Percentiles rank a stretch among this genome's conserved stretches.
These are phyloP conservation scores for Anadara kagoshimensis DNA, from an alignment of 1,140 invertebrate genomes.

Conservation along the genomic window DNA sequence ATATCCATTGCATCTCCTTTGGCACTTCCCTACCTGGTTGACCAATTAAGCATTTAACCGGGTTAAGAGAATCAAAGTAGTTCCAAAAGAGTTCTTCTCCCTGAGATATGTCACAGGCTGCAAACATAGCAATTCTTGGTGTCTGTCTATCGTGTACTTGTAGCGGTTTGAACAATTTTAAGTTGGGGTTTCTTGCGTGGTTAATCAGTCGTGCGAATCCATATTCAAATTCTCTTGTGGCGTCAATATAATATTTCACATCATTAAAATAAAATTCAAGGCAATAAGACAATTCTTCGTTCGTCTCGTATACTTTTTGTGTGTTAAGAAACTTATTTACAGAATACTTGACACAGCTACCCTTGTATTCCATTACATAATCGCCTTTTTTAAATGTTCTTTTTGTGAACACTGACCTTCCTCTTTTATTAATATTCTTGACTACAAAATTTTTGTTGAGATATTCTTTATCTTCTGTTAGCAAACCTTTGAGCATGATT, in stretches of 20 bases:
- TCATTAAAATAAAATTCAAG: slow-evolving; percentile 5
- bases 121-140: slow-evolving; percentile 8
- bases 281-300: slow-evolving; percentile 13
- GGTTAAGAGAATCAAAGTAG: neutral
- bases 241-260: slow-evolving; percentile 14
- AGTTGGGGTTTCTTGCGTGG: slow-evolving; percentile 6
- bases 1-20: neutral
- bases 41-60: slow-evolving; percentile 9
- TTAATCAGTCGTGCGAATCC: slow-evolving; percentile 7
- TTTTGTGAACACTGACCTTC: slow-evolving; percentile 6
- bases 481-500: neutral
- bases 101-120: neutral
- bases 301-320: neutral
- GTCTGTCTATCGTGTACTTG: neutral
- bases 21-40: neutral
- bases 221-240: slow-evolving; percentile 9
- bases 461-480: neutral
- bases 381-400: slow-evolving; percentile 1
- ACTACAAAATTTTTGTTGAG: neutral
- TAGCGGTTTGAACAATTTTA: slow-evolving; percentile 9
- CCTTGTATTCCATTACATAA: slow-evolving; percentile 3
- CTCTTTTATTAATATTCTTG: neutral
- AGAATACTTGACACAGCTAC: neutral
- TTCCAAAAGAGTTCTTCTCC: slow-evolving; percentile 15
- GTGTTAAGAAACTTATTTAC: neutral